Base-by-base conservation (phyloP, 2,888 invertebrate genomes). In the Troilus luridus region DNA sequence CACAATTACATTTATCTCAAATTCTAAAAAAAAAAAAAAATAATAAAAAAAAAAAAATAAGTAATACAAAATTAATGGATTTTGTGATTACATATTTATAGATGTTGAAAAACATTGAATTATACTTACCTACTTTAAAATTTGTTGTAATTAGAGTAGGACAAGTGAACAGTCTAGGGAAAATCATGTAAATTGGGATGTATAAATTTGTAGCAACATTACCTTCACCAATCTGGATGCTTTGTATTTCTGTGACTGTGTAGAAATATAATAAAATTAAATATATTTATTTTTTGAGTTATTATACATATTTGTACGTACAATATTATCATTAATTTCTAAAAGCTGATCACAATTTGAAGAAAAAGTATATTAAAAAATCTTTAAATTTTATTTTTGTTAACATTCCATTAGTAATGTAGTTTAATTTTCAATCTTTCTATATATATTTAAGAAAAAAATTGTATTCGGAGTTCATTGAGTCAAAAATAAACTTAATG, bases 141-240 rank as follows among this genome's bases (percentile, higher is more conserved):
- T 98, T 97, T 93, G 96, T 96, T 3, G 98, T 98, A 92, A 96
- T 95, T 92, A 98, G 95, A 85, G 98, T 98, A 77, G 99, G 98
- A 94, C 99, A 99, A 2, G 99, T 98, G 95, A 99, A 99, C 89
- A 99, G 95, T 89, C 99, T 95, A 90, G 99, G 99, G 94, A 99
- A 97, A 94, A 99, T 96, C 98, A 99, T 98, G 95, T 98, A 96
- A 94, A 99, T 97, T 60, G 99, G 98, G 93, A 99, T 96, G 92
- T 96, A 96, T 88, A 98, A 95, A 92, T 96, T 96, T 92, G 97
- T 96, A 90, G 96, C 95, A 90, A 98, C 96, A 95, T 99, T 98
- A 60, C 99, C 99, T 94, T 98, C 98, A 0, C 98, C 98, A 92
- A 99, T 97, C 95, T 99, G 99, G 94, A 99, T 98, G 94, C 98